Conservation (phyloP, 2,797 vertebrate species). For the Bucorvus abyssinicus region DNA sequence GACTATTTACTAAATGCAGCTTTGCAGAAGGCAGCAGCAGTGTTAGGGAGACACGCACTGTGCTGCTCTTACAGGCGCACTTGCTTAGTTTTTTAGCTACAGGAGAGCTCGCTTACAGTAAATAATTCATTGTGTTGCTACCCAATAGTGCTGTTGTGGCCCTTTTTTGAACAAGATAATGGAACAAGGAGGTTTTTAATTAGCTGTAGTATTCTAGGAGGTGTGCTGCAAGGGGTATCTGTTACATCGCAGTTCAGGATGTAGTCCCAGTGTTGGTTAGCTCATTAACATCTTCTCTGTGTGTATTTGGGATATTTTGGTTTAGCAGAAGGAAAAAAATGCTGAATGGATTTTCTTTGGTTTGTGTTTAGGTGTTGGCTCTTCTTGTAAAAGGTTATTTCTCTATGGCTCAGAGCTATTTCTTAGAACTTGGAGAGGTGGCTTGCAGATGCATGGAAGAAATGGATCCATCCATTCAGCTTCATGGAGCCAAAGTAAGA, state of each 20-base stretch:
- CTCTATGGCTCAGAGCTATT: conserved; percentile 78
- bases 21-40: not conserved
- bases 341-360: not conserved
- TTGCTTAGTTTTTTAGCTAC: not conserved
- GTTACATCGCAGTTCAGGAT: not conserved
- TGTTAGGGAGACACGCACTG: not conserved
- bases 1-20: not conserved
- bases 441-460: conserved; percentile 89
- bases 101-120: not conserved
- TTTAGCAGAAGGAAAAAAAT: not conserved
- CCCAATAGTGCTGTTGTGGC: conserved; percentile 5
- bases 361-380: conserved; percentile 83
- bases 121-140: conserved; percentile 53
- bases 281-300: not conserved
- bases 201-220: not conserved
- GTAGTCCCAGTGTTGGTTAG: not conserved
- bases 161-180: not conserved
- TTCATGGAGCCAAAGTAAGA: conserved; percentile 93
- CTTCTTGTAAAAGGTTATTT: conserved; percentile 93
- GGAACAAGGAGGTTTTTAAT: not conserved
- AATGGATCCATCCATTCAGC: conserved; percentile 87
- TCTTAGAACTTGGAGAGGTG: conserved; percentile 88
- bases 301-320: not conserved
- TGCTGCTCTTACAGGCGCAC: not conserved
- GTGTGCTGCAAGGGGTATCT: not conserved